A percentile compares a stretch with the other conserved stretches of the same genome.
Conservation (phyloP, 2,113 vertebrate genomes). For the Cyprinodon variegatus region DNA sequence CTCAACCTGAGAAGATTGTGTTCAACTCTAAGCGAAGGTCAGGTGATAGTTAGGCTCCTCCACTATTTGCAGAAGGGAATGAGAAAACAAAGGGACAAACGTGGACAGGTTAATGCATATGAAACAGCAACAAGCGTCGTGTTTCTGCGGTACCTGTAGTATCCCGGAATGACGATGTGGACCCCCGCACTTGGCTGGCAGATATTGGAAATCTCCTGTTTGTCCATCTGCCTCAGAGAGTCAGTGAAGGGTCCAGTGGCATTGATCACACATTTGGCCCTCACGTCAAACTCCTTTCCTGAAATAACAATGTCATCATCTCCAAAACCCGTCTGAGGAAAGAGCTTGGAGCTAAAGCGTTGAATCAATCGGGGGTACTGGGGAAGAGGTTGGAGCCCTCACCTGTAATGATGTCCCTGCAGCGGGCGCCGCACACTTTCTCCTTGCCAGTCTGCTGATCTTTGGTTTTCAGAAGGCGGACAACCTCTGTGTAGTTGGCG, state of each 20-base stretch:
- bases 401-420: slow-evolving; percentile 91
- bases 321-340: neutral
- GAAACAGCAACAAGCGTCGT: neutral
- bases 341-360: neutral
- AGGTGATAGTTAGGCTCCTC: slow-evolving; percentile 22
- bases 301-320: slow-evolving; percentile 44
- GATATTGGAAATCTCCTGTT: slow-evolving; percentile 84
- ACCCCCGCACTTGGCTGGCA: slow-evolving; percentile 96
- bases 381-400: neutral
- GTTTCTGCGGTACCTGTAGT: slow-evolving; percentile 87
- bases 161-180: slow-evolving; percentile 97
- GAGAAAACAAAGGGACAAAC: slow-evolving; percentile 25
- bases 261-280: slow-evolving; percentile 97
- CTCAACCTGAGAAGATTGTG: slow-evolving; percentile 30
- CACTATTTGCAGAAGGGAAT: slow-evolving; percentile 41
- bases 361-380: neutral
- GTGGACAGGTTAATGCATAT: neutral
- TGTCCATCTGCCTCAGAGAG: slow-evolving; percentile 93
- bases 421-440: slow-evolving; percentile 86
- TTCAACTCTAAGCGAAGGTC: slow-evolving; percentile 28
- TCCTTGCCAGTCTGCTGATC: slow-evolving; percentile 78
- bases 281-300: slow-evolving; percentile 94
- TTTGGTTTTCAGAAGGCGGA: slow-evolving; percentile 85
- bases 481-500: slow-evolving; percentile 95
- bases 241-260: slow-evolving; percentile 98